A percentile compares a stretch with the other conserved stretches of the same genome.
Conservation (phyloP, 2,797 vertebrate genomes). For the Pipistrellus pygmaeus region DNA sequence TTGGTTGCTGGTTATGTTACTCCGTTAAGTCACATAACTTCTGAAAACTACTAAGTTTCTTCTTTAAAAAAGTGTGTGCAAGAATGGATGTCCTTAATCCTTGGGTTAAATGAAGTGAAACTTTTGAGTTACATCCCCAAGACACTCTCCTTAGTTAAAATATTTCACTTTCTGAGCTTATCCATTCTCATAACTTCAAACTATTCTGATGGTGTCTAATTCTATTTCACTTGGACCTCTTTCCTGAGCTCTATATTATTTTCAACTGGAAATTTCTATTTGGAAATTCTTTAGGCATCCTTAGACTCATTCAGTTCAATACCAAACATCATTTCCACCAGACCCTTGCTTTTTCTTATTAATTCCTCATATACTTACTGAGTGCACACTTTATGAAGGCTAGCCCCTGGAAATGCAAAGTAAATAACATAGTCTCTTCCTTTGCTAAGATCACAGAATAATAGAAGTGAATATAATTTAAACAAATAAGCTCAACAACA, state of each 20-base stretch:
- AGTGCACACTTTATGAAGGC: not conserved
- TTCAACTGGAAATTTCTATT: slow-evolving; percentile 31
- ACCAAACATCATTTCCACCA: not conserved
- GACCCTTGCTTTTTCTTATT: not conserved
- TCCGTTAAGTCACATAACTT: not conserved
- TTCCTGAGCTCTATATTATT: not conserved
- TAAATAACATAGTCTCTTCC: not conserved
- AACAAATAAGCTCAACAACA: not conserved
- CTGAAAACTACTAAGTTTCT: slow-evolving; percentile 19
- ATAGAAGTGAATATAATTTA: not conserved
- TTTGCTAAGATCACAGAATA: slow-evolving; percentile 8
- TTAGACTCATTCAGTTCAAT: slow-evolving; percentile 3
- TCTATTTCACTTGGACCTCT: not conserved
- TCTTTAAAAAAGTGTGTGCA: not conserved
- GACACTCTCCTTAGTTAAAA: not conserved
- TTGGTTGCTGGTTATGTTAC: not conserved
- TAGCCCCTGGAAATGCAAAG: not conserved
- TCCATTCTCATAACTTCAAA: not conserved
- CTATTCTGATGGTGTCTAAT: not conserved
- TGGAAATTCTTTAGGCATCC: not conserved
- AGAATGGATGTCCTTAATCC: not conserved
- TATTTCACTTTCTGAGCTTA: slow-evolving; percentile 5
- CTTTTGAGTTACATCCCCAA: not conserved
- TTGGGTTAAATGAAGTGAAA: slow-evolving; percentile 18
- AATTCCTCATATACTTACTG: not conserved